These are phyloP conservation scores for Hypocryptadius cinnamomeus DNA, from an alignment of 2,113 vertebrate genomes.

Conservation along the genomic window DNA sequence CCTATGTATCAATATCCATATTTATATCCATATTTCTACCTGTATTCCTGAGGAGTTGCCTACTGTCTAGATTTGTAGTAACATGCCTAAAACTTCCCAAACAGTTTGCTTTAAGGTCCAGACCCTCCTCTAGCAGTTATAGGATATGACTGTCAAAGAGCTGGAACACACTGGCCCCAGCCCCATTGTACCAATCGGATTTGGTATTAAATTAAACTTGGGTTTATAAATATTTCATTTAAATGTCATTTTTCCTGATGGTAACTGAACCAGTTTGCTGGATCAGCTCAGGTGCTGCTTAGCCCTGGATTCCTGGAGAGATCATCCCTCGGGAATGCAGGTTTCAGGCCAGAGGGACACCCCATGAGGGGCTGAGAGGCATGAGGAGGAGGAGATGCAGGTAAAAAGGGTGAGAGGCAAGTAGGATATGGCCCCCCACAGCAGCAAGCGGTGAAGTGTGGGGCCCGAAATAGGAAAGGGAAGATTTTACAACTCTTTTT, in stretches of 20 bases:
- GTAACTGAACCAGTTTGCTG: not conserved
- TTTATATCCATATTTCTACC: not conserved
- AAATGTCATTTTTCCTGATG: not conserved
- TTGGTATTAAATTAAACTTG: not conserved
- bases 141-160: not conserved
- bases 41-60: not conserved
- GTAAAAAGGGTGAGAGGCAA: not conserved
- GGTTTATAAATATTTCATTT: not conserved
- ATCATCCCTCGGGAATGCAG: not conserved
- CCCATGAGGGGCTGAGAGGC: rapidly evolving
- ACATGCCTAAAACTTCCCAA: not conserved
- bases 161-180: not conserved
- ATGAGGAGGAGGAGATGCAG: not conserved
- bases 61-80: not conserved
- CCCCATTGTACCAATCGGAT: rapidly evolving
- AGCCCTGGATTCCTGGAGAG: not conserved
- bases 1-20: not conserved
- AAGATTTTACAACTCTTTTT: not conserved
- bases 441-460: not conserved
- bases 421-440: not conserved
- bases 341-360: not conserved
- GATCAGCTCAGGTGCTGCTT: not conserved
- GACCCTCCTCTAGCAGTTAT: not conserved
- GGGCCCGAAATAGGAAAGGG: rapidly evolving
- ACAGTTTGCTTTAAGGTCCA: not conserved